Evolutionary conservation across 2,797 vertebrate genomes (phyloP).

Genomic region (Simalia tracyae): DNA sequence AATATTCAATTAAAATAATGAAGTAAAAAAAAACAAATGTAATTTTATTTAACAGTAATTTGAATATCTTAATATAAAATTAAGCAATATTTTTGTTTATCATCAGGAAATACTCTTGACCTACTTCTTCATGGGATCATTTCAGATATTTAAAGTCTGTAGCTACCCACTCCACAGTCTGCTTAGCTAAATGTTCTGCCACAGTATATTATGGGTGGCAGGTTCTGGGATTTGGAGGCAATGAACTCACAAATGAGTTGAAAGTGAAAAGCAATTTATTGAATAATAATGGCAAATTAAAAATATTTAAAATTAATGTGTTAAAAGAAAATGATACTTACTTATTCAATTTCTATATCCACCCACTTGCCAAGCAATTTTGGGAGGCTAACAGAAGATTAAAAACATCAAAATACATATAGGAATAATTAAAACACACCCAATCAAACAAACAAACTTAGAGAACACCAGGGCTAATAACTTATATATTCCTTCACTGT

Average conservation of each 20-base stretch:
- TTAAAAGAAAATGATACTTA: neutral
- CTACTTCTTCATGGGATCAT: neutral
- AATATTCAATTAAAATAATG: neutral
- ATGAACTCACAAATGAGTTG: neutral
- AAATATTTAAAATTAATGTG: neutral
- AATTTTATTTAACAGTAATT: neutral
- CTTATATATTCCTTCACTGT: neutral
- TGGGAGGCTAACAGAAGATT: neutral
- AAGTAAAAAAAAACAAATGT: neutral
- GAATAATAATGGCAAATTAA: neutral
- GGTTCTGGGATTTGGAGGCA: neutral
- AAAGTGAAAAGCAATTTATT: neutral
- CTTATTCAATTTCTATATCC: neutral
- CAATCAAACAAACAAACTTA: too few species aligned
- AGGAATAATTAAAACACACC: neutral
- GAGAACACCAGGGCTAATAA: neutral
- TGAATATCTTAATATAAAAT: neutral
- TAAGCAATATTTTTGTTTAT: neutral
- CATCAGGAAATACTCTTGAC: neutral
- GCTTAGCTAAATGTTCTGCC: neutral
- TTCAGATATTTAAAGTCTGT: neutral
- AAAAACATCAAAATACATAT: neutral
- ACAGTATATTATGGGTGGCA: neutral
- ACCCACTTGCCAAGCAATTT: neutral
- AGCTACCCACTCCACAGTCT: neutral